Percentiles rank a stretch among this genome's conserved stretches.
These are phyloP conservation scores for Mesoclemmys tuberculata DNA, from an alignment of 2,113 vertebrate genomes.

Conservation along the genomic window DNA sequence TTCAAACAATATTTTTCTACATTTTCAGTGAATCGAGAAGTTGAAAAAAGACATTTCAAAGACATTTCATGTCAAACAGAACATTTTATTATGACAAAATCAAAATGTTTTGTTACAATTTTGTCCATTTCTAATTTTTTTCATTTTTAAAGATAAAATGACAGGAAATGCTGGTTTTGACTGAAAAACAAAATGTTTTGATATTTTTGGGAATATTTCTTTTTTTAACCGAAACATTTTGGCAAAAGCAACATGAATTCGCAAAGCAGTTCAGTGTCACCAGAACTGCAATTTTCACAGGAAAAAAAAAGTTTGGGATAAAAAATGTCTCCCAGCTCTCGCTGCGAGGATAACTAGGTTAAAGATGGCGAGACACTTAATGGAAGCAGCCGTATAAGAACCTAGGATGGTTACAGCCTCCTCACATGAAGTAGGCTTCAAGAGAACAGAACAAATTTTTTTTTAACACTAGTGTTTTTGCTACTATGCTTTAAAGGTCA, in stretches of 20 bases:
- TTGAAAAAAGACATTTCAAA: background rate
- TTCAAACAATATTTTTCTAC: background rate
- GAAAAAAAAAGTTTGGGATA: background rate
- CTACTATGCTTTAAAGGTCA: background rate
- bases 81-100: background rate
- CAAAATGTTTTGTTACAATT: background rate
- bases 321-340: background rate
- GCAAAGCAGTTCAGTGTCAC: background rate
- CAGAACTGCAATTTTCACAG: background rate
- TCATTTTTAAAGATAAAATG: background rate
- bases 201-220: background rate
- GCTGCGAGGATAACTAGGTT: background rate
- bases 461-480: constrained; percentile 5
- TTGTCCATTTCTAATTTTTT: background rate
- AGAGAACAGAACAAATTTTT: background rate
- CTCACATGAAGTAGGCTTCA: background rate
- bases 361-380: background rate
- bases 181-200: background rate
- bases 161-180: background rate
- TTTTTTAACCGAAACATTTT: background rate
- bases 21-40: background rate
- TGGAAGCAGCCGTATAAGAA: background rate
- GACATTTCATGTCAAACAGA: background rate
- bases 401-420: background rate
- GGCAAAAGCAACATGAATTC: background rate